Base-by-base conservation (phyloP, 2,888 invertebrate genomes). In the Anorthoa munda region DNA sequence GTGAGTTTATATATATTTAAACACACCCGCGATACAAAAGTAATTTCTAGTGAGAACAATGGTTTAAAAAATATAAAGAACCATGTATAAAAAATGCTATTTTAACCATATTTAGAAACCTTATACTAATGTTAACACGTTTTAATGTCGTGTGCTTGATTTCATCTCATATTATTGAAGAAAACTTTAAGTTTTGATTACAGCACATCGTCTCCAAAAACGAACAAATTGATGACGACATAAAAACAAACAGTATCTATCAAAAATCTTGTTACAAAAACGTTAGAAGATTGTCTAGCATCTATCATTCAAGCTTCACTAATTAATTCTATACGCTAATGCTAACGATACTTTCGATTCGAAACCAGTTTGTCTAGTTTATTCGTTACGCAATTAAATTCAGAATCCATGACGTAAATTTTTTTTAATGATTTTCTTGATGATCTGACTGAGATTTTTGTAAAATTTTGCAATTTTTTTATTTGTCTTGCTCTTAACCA, bases 361-460 rank as follows among this genome's bases (percentile, higher is more conserved):
- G 4, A 86, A 85, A 85, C 85, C 23, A 77, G 84, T 86, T 72
- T 84, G 64, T 77, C 74, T 78, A 51, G 67, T 85, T 80, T 50
- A 26, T 60, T 73, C 59, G 87, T 83, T 83, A 80, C 75, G 77
- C 70, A 72, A 72, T 64, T 65, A 50, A 45, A 50, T 87, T 72
- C 15, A 26, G 45, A 60, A 68, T 72, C 69, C 31, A 15, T 72
- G 61, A 77, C 60, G 70, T 74, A 72, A 77, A 64, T 70, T 53
- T 55, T 55, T 51, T 61, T 80, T 70, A 67, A 72, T 65, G 58
- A 67, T 73, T 65, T 68, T 74, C 18, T 74, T 31, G 66, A 59
- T 68, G 12, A 64, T 67, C 55, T 11, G 61, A 60, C 58, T 51
- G 50, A 51, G 18, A 64, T n/a, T 56, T 26, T 77, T 64, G 23